These are phyloP conservation scores for Siniperca obscura DNA, from an alignment of 2,797 vertebrate species.

Conservation along the genomic window DNA sequence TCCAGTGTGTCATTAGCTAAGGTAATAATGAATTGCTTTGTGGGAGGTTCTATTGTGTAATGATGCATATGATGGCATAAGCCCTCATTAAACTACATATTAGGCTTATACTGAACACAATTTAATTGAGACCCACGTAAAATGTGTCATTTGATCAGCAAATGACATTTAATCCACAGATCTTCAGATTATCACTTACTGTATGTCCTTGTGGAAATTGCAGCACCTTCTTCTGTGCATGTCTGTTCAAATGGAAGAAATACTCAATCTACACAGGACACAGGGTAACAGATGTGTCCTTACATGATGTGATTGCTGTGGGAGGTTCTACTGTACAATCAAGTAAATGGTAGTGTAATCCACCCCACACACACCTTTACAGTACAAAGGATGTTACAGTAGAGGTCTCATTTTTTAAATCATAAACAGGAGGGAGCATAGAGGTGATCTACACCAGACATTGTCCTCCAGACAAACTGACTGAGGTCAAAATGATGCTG, in stretches of 20 bases:
- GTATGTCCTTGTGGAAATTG: constrained; percentile 10
- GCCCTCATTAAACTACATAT: constrained; percentile 45
- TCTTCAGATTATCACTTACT: constrained; percentile 36
- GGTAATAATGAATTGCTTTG: constrained; percentile 57
- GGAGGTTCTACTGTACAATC: constrained; percentile 42
- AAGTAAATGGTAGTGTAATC: constrained; percentile 44
- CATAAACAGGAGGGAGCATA: not conserved
- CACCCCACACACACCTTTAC: not conserved
- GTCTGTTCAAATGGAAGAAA: constrained; percentile 15
- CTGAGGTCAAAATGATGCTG: constrained; percentile 18
- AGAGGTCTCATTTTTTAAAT: constrained; percentile 2
- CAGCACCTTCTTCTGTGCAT: not conserved
- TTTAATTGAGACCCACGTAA: constrained; percentile 29
- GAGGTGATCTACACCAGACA: not conserved
- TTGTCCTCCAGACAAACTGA: constrained; percentile 7
- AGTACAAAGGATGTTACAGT: not conserved
- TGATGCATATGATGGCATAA: constrained; percentile 54
- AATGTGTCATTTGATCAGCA: constrained; percentile 57
- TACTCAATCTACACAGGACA: constrained; percentile 20
- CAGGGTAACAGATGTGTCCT: constrained; percentile 53
- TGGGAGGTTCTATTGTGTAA: constrained; percentile 60
- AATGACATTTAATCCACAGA: constrained; percentile 37
- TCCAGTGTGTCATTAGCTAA: constrained; percentile 58
- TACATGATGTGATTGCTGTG: constrained; percentile 29
- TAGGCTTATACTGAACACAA: constrained; percentile 15